phyloP scores from a whole-genome alignment of 2,797 vertebrate genomes.

The Margarornis squamiger region DNA sequence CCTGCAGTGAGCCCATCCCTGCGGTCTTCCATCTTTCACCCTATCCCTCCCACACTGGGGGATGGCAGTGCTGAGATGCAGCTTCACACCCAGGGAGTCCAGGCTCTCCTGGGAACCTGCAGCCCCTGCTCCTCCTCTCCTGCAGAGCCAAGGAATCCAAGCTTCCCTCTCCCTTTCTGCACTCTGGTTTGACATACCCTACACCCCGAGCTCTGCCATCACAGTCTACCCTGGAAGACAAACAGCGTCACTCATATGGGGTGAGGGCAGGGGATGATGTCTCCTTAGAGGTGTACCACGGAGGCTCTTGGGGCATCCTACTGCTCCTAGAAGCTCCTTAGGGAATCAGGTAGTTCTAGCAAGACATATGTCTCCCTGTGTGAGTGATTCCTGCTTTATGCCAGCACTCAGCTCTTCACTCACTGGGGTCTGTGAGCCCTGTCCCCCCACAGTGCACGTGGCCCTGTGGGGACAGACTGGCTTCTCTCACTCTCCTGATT shows the following conservation, averaged over 20 bases:
- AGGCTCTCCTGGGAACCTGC: neutral
- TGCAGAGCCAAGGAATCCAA: neutral
- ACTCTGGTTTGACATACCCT: rapidly evolving
- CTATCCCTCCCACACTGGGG: rapidly evolving
- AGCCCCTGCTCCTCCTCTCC: neutral
- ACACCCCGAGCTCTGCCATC: neutral
- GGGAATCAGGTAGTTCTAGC: neutral
- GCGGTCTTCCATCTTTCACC: neutral
- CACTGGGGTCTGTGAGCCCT: neutral
- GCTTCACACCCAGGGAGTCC: neutral
- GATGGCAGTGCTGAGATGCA: neutral
- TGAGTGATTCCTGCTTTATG: neutral
- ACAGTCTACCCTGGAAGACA: neutral
- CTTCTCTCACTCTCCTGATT: neutral
- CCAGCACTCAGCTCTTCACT: neutral
- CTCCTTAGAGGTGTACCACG: neutral
- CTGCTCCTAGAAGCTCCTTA: neutral
- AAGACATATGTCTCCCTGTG: rapidly evolving
- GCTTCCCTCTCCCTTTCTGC: neutral
- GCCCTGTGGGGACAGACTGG: neutral
- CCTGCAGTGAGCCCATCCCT: neutral
- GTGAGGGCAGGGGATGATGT: neutral
- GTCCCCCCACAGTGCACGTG: rapidly evolving
- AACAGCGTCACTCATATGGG: rapidly evolving
- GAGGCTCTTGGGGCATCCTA: rapidly evolving